Evolutionary conservation across 2,113 vertebrate species (phyloP).

Genomic region (Siniperca chuatsi): DNA sequence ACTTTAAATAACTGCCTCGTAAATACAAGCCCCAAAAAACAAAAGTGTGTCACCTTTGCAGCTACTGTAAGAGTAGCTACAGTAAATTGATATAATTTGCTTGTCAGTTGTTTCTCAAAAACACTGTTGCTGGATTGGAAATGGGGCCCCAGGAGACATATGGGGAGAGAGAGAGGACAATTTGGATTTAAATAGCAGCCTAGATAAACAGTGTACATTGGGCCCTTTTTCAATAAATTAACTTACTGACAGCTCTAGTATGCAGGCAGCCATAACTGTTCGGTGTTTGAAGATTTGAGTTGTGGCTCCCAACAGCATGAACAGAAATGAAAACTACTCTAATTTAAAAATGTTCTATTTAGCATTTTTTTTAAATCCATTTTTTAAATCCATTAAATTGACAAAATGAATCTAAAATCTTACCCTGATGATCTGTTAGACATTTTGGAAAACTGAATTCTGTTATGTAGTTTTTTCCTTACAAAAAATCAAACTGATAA

Average conservation of each 20-base stretch:
- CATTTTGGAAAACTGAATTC: not conserved
- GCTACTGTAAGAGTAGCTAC: not conserved
- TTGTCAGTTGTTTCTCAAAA: not conserved
- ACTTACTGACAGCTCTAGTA: not conserved
- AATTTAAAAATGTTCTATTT: not conserved
- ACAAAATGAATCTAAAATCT: not conserved
- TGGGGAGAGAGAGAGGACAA: slow-evolving; percentile 1
- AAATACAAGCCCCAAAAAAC: too few relatives aligned
- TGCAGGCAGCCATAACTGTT: not conserved
- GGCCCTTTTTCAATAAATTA: not conserved
- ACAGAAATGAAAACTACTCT: not conserved
- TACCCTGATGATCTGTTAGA: not conserved
- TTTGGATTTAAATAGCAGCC: not conserved
- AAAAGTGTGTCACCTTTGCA: not conserved
- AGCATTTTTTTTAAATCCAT: not conserved
- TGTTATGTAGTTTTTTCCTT: not conserved
- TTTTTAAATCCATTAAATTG: not conserved
- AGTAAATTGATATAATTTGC: not conserved
- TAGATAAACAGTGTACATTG: too few relatives aligned
- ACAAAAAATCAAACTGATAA: not conserved
- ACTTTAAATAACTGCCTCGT: not conserved
- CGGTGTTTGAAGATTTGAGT: not conserved
- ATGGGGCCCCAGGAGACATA: not conserved
- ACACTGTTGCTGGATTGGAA: slow-evolving; percentile 29
- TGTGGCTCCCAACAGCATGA: too few relatives aligned